Evolutionary conservation across 2,113 vertebrate species (phyloP).

Genomic region (Poecile atricapillus): DNA sequence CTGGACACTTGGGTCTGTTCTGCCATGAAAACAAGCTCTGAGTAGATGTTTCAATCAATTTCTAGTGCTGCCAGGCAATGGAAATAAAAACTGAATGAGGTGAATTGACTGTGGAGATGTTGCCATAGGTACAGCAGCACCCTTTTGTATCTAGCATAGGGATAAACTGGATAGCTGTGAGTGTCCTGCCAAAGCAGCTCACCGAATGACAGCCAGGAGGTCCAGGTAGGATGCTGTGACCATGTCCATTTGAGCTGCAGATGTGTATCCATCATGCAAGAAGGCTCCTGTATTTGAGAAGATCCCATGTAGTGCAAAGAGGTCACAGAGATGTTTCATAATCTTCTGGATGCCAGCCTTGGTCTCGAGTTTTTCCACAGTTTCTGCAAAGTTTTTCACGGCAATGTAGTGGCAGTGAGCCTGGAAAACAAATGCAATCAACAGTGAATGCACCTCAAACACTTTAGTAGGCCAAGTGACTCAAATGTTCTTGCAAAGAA

Average conservation of each 20-base stretch:
- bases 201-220: constrained; percentile 73
- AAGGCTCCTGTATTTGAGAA: constrained; percentile 67
- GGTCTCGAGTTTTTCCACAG: constrained; percentile 50
- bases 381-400: constrained; percentile 71
- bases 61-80: background rate
- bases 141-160: background rate
- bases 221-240: constrained; percentile 68
- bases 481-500: background rate
- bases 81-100: background rate
- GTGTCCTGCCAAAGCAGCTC: constrained; percentile 27
- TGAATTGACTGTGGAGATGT: constrained; percentile 1
- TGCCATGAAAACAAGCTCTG: background rate
- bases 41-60: background rate
- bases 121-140: constrained; percentile 20
- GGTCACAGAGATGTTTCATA: constrained; percentile 74
- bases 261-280: constrained; percentile 68
- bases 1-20: background rate
- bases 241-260: constrained; percentile 70
- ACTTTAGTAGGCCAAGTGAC: constrained; percentile 22
- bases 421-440: constrained; percentile 61
- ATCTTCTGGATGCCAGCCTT: constrained; percentile 65
- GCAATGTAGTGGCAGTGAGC: constrained; percentile 73
- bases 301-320: constrained; percentile 73
- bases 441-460: constrained; percentile 12
- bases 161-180: background rate